Evolutionary conservation across 2,797 vertebrate genomes (phyloP).

Genomic region (Rhinogobio ventralis): DNA sequence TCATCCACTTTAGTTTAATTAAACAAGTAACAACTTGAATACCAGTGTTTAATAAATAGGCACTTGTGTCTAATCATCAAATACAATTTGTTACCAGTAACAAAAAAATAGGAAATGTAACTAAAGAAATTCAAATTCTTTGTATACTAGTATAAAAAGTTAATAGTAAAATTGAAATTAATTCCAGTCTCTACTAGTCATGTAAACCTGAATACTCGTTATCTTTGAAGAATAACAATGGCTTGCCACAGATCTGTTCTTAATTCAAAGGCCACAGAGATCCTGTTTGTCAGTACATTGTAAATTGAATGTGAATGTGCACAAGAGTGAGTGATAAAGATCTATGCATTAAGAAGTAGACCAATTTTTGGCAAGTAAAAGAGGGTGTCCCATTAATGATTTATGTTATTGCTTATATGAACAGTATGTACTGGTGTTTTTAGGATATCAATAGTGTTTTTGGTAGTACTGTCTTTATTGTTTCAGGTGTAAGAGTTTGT

Average conservation of each 20-base stretch:
- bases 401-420: background rate
- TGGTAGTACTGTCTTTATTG: background rate
- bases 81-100: background rate
- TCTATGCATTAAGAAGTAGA: slow-evolving; percentile 3
- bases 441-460: background rate
- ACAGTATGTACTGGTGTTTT: slow-evolving; percentile 4
- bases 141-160: background rate
- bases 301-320: slow-evolving; percentile 5
- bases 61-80: background rate
- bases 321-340: slow-evolving; percentile 2
- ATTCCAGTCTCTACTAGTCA: background rate
- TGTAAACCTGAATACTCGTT: background rate
- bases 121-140: background rate
- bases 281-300: background rate
- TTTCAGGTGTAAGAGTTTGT: background rate
- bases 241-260: background rate
- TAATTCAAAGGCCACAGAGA: slow-evolving; percentile 2
- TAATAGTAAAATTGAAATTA: background rate
- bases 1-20: background rate
- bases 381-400: slow-evolving; percentile 3
- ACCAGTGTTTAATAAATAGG: background rate
- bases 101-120: background rate
- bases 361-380: slow-evolving; percentile 18
- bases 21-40: background rate
- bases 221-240: background rate